These are phyloP conservation scores for Bombus waltoni DNA, from an alignment of 1,140 invertebrate species.

Conservation along the genomic window DNA sequence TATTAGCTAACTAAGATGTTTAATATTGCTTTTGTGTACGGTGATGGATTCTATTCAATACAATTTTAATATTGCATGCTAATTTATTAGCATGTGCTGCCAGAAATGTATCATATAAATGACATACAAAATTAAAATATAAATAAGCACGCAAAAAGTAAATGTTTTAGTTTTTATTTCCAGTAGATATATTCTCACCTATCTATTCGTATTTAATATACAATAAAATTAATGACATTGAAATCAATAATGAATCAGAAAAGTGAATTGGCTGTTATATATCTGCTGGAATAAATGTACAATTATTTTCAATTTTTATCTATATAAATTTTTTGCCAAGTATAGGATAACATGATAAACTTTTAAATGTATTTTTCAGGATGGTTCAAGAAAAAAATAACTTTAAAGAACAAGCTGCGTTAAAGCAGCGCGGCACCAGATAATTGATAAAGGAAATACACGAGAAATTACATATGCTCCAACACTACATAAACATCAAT, in stretches of 20 bases:
- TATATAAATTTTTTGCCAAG: slow-evolving; percentile 20
- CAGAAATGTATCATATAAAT: neutral
- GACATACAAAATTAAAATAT: slow-evolving; percentile 4
- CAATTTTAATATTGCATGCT: slow-evolving; percentile 32
- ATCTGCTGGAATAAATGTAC: slow-evolving; percentile 41
- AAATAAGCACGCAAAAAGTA: slow-evolving; percentile 39
- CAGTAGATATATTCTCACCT: slow-evolving; percentile 24
- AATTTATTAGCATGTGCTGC: slow-evolving; percentile 8
- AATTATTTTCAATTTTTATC: slow-evolving; percentile 48
- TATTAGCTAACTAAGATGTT: slow-evolving; percentile 9
- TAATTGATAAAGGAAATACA: slow-evolving; percentile 60
- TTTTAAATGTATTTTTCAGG: slow-evolving; percentile 71
- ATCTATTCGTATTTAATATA: neutral
- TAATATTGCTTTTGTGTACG: slow-evolving; percentile 28
- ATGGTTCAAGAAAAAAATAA: slow-evolving; percentile 81
- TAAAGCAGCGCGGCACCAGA: slow-evolving; percentile 65
- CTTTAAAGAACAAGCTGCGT: slow-evolving; percentile 74
- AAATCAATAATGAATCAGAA: slow-evolving; percentile 14
- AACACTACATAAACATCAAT: slow-evolving; percentile 69
- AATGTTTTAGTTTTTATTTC: neutral
- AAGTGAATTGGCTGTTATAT: slow-evolving; percentile 24
- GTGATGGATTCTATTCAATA: slow-evolving; percentile 18
- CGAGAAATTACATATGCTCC: slow-evolving; percentile 67
- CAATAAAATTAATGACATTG: neutral
- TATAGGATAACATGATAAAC: slow-evolving; percentile 5